Evolutionary conservation across 2,888 invertebrate species (phyloP), one percentile per base, ranked within the genome.

Genomic region (Drosophila stalkeri): DNA sequence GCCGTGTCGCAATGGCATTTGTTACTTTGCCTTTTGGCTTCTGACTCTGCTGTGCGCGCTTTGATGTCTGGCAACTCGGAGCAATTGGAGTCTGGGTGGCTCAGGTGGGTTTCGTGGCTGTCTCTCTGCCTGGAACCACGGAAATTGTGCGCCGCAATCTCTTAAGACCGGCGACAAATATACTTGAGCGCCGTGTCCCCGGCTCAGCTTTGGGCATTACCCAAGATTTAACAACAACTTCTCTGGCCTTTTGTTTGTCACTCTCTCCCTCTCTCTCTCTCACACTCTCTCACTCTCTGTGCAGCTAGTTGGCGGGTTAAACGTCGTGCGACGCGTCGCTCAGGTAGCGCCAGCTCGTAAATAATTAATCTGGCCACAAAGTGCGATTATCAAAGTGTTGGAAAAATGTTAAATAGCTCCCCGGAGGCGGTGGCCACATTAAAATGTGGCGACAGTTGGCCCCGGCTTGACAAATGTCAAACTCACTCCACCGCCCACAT

Each of bases 291-390:
- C 27, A 1, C 27, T 27, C 6, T 27, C 49, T 47, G 23, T 16
- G 16, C 16, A 16, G 73, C 73, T 57, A 60, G 70, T 62, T 64
- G 66, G 80, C 71, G 84, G 87, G 85, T 87, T 85, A 87, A 85
- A 74, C 85, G 85, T 27, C 6, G 27, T 27, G 27, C 27, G 27
- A 27, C 27, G 56, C 67, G 75, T 61, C 59, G 75, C 76, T 37
- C 82, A 80, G 80, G 77, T 77, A 77, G 81, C 80, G 47, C 61
- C 55, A 77, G 79, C 80, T 87, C 85, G 85, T 90, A 83, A 90
- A 89, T 89, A 89, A 89, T 89, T 89, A 86, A 89, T 89, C 83
- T 85, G 83, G 77, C 90, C 89, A 72, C 89, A 86, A 86, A 88
- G 83, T 83, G 85, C 85, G 90, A 90, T 86, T 90, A 86, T 90